Evolutionary conservation across 2,888 invertebrate species (phyloP).

Genomic region (Cantharis rustica): DNA sequence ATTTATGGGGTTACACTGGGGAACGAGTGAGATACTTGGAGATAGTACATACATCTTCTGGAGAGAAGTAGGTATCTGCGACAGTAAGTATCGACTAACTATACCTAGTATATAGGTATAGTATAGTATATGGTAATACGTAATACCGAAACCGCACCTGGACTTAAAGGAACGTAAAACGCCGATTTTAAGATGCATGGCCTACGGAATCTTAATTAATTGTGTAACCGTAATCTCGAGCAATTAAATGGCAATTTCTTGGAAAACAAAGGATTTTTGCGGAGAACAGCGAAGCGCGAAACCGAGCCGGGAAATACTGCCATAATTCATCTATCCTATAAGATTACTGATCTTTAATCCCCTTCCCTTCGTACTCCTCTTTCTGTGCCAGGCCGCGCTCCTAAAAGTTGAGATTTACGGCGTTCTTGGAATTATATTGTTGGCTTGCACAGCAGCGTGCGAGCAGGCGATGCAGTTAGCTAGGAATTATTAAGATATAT

Average conservation of each 20-base stretch:
- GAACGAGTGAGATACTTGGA: slow-evolving; percentile 11
- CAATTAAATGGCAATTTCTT: slow-evolving; percentile 58
- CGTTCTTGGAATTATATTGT: slow-evolving; percentile 69
- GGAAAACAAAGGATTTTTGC: slow-evolving; percentile 58
- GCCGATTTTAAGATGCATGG: slow-evolving; percentile 55
- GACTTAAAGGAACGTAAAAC: slow-evolving; percentile 31
- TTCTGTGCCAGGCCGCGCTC: slow-evolving; percentile 56
- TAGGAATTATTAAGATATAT: slow-evolving; percentile 61
- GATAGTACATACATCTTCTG: background rate
- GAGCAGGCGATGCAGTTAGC: slow-evolving; percentile 55
- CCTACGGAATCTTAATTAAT: slow-evolving; percentile 59
- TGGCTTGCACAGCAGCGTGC: slow-evolving; percentile 57
- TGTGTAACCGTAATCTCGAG: slow-evolving; percentile 55
- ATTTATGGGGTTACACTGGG: slow-evolving; percentile 39
- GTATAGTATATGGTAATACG: background rate
- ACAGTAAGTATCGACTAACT: slow-evolving; percentile 1
- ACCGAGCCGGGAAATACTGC: slow-evolving; percentile 57
- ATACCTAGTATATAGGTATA: slow-evolving; percentile 16
- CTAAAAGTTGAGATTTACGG: slow-evolving; percentile 77
- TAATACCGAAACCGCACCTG: slow-evolving; percentile 44
- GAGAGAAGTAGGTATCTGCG: background rate
- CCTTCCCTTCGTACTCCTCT: slow-evolving; percentile 63
- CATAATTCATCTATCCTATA: slow-evolving; percentile 73
- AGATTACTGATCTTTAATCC: slow-evolving; percentile 80
- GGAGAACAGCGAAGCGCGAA: slow-evolving; percentile 48